Conservation (phyloP, 1,140 invertebrate species). For the Plodia interpunctella region DNA sequence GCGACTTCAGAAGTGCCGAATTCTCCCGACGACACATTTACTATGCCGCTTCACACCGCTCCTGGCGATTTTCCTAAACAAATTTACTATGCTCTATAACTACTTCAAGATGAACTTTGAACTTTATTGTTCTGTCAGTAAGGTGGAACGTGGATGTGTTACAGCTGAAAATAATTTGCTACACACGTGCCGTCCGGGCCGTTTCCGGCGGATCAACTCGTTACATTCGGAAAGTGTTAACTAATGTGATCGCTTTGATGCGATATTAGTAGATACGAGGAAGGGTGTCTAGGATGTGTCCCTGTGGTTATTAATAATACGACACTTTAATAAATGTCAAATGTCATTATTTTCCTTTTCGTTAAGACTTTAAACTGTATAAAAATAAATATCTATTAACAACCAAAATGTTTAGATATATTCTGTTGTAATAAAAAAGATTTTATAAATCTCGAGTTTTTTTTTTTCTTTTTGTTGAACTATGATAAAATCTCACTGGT, state of each 20-base stretch:
- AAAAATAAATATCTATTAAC: too few species aligned
- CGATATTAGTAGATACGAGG: slow-evolving; percentile 42
- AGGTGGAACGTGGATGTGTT: neutral
- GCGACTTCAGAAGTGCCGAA: slow-evolving; percentile 51
- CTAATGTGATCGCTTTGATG: slow-evolving; percentile 58
- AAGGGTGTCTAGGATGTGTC: slow-evolving; percentile 23
- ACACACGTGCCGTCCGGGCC: slow-evolving; percentile 40
- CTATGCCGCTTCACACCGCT: slow-evolving; percentile 27
- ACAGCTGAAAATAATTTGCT: neutral
- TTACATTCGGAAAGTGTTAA: slow-evolving; percentile 52
- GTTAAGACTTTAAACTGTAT: neutral
- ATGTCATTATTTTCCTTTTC: neutral
- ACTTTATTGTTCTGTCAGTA: neutral
- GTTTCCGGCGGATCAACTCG: slow-evolving; percentile 60
- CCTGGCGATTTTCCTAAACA: slow-evolving; percentile 33
- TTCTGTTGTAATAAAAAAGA: too few species aligned
- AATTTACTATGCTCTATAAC: slow-evolving; percentile 13
- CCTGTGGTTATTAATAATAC: neutral
- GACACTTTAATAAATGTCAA: slow-evolving; percentile 4
- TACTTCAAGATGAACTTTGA: neutral
- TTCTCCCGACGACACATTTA: slow-evolving; percentile 67
- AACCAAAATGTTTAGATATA: too few species aligned
- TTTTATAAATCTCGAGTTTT: too few species aligned
- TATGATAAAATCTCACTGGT: too few species aligned
- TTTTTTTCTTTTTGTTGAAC: too few species aligned